Evolutionary conservation across 2,797 vertebrate genomes (phyloP), one percentile per base, ranked within the genome.

Genomic region (Tapera naevia): DNA sequence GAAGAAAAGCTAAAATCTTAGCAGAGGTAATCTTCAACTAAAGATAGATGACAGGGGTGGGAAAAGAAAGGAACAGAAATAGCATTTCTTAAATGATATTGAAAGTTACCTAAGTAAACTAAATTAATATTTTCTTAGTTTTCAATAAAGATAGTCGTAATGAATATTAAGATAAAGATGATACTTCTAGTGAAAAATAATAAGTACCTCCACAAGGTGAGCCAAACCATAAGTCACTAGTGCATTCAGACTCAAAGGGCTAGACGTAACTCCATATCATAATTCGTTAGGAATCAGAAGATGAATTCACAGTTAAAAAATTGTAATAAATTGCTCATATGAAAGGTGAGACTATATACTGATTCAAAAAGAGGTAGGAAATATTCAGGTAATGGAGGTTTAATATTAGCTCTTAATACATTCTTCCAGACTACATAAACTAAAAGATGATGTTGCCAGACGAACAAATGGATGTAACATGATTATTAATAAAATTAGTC

Each of bases 51-150:
- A 88, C 50, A 9, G 27, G 21, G 4, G 5, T 5, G 14, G 1
- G 11, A 10, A 25, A 11, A 4, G 5, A 15, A 14, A 19, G 10
- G 3, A 22, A 4, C 11, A 7, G 1, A 6, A 4, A 25, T 35
- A 6, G 0, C 1, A 23, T 54, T 58, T 25, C 4, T 51, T 73
- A 66, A 65, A 57, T 27, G 53, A 57, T 39, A 24, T 61, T 41
- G 7, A 48, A n/a, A 53, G 7, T 56, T 79, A 16, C 9, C 1
- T 30, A 70, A 14, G 32, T 35, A 70, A 83, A 60, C 3, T 39
- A 62, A 73, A 32, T 9, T 0, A 56, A 22, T 23, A 17, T 51
- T 56, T 84, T 1, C 24, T 88, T 45, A 3, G 17, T 54, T 74
- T 79, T 62, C 33, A 81, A 7, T 28, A 74, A n/a, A n/a, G n/a